Evolutionary conservation across 2,888 invertebrate genomes (phyloP).

Genomic region (Temnothorax rugatulus): DNA sequence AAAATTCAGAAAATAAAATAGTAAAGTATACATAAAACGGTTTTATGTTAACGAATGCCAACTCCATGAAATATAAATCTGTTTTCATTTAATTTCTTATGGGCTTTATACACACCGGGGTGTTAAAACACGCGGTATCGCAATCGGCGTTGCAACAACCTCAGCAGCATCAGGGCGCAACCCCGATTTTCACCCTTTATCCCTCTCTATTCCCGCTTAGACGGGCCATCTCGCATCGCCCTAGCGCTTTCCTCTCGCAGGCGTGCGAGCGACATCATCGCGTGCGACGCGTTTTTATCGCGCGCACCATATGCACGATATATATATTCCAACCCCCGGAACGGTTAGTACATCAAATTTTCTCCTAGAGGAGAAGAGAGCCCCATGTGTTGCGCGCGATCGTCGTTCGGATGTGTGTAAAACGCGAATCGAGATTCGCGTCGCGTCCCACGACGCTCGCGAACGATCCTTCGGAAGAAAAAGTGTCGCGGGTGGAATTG

Average conservation of each 20-base stretch:
- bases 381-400: slow-evolving; percentile 66
- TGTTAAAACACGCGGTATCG: slow-evolving; percentile 28
- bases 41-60: background rate
- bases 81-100: slow-evolving; percentile 26
- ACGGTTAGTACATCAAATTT: slow-evolving; percentile 72
- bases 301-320: slow-evolving; percentile 64
- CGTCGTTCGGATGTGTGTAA: slow-evolving; percentile 48
- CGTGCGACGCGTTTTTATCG: slow-evolving; percentile 60
- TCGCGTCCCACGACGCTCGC: slow-evolving; percentile 54
- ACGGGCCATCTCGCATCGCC: slow-evolving; percentile 44
- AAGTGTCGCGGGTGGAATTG: slow-evolving; percentile 21
- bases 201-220: slow-evolving; percentile 29
- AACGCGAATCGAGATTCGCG: slow-evolving; percentile 67
- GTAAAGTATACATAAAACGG: background rate
- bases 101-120: background rate
- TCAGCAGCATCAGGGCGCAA: slow-evolving; percentile 31
- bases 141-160: slow-evolving; percentile 38
- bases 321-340: slow-evolving; percentile 50
- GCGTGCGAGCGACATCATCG: slow-evolving; percentile 26
- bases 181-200: slow-evolving; percentile 49
- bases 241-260: slow-evolving; percentile 45
- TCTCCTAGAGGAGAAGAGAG: slow-evolving; percentile 53
- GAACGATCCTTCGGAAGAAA: slow-evolving; percentile 64
- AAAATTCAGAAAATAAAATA: background rate
- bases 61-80: background rate